Conservation (phyloP, 2,797 vertebrate species). For the Myotis vivesi region DNA sequence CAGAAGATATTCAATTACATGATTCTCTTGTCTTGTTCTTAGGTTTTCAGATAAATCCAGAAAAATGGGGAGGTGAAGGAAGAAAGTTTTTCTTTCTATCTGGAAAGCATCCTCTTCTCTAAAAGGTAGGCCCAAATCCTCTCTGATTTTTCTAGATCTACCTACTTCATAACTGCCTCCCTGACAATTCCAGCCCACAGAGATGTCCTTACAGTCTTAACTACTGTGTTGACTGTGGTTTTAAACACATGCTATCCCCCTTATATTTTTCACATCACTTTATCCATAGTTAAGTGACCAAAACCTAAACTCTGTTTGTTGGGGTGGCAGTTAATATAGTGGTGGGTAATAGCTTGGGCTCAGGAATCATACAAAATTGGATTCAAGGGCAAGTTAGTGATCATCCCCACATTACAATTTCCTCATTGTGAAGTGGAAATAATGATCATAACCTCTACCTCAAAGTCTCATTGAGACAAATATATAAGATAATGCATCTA, state of each 20-base stretch:
- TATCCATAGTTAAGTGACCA: background rate
- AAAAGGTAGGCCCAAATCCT: background rate
- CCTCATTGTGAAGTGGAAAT: constrained; percentile 14
- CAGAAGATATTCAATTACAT: background rate
- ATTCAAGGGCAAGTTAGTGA: background rate
- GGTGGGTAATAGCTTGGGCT: background rate
- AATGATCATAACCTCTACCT: background rate
- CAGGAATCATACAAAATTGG: background rate
- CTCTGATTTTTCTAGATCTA: background rate
- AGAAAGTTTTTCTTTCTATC: background rate
- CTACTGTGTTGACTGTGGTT: background rate
- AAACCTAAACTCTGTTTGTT: background rate
- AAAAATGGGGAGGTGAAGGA: background rate
- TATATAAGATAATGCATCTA: background rate
- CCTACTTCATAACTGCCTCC: background rate
- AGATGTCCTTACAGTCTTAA: background rate
- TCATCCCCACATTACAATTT: background rate
- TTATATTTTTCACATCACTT: background rate
- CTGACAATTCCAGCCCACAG: background rate
- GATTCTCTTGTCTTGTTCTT: background rate
- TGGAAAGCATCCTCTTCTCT: background rate
- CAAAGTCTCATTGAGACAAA: background rate
- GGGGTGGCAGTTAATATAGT: background rate
- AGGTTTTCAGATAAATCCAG: background rate
- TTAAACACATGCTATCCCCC: background rate